phyloP scores from a whole-genome alignment of 2,797 vertebrate genomes.

The Pagetopsis macropterus region DNA sequence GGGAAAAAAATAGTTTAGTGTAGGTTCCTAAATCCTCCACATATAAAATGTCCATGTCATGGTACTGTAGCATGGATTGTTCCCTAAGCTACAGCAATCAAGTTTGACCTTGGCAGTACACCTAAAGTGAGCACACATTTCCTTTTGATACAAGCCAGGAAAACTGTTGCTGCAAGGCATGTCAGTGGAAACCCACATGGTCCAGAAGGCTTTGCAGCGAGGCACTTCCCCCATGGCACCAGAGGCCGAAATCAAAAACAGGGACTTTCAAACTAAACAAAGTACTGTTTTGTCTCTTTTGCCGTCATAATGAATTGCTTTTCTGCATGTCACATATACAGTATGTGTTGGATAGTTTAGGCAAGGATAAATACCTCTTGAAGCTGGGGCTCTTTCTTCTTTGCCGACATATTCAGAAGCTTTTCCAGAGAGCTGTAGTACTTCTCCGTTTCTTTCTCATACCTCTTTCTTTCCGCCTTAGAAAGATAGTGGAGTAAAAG shows the following conservation, averaged over 20 bases:
- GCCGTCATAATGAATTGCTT: slow-evolving; percentile 4
- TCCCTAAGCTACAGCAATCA: slow-evolving; percentile 31
- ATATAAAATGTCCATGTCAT: slow-evolving; percentile 13
- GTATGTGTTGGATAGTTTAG: slow-evolving; percentile 14
- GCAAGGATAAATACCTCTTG: slow-evolving; percentile 88
- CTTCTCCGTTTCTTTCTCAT: slow-evolving; percentile 98
- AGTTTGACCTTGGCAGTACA: slow-evolving; percentile 45
- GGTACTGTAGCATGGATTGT: slow-evolving; percentile 1
- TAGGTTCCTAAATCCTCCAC: slow-evolving; percentile 16
- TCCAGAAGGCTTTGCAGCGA: slow-evolving; percentile 37
- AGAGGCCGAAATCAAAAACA: slow-evolving; percentile 41
- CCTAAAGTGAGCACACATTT: slow-evolving; percentile 63
- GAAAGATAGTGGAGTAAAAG: slow-evolving; percentile 24
- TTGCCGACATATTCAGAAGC: slow-evolving; percentile 95
- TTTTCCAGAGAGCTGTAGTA: slow-evolving; percentile 98
- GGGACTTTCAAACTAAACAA: slow-evolving; percentile 43
- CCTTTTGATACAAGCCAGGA: slow-evolving; percentile 67
- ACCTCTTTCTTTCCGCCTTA: slow-evolving; percentile 95
- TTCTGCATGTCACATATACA: slow-evolving; percentile 13
- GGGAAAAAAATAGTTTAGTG: slow-evolving; percentile 15
- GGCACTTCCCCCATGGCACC: slow-evolving; percentile 26
- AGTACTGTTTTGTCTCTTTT: slow-evolving; percentile 35
- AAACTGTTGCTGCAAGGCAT: slow-evolving; percentile 60
- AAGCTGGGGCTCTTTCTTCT: slow-evolving; percentile 96
- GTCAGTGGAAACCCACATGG: slow-evolving; percentile 65